Base-by-base conservation (phyloP, 2,797 vertebrate species). In the Halcyon smyrnensis region DNA sequence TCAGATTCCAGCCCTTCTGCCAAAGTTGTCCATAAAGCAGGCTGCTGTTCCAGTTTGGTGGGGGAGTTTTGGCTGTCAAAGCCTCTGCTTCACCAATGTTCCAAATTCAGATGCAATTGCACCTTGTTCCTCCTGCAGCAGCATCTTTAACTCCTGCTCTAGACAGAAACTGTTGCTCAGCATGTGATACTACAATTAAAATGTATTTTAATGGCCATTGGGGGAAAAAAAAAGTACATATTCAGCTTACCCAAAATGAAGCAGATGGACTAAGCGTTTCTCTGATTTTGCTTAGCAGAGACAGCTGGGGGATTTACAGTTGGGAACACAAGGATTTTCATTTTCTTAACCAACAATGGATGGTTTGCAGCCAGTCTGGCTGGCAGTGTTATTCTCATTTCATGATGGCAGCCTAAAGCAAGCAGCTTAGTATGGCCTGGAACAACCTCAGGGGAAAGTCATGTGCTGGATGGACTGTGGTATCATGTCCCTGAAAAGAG, bases 241-340 rank as follows among this genome's bases (percentile, higher is more conserved):
- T 76, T 82, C 46, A 56, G 34, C 74, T 80, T 77, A 34, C 15
- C 51, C 53, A 67, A 70, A 91, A 84, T 34, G 39, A 91, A 94
- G 84, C 67, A 82, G 68, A 92, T 75, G 77, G 76, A 70, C 62
- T 50, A 80, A 82, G 13, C 0, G 0, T 67, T 94, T 65, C 48
- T n/a, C 79, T 75, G 64, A 43, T 84, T 92, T 93, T 91, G 60
- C 54, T 93, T 91, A 89, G 43, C 83, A 88, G 90, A 93, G 84
- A 39, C 46, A 94, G 43, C 54, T 93, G 64, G 24, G 34, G 37
- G 71, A 91, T 92, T 94, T 96, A 85, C 75, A 87, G 46, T 46
- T 75, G 68, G 51, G 65, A 94, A 68, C 41, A 80, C 34, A 84
- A 79, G 41, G 53, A 57, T 68, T 87, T 95, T 81, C 67, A 56